phyloP scores from a whole-genome alignment of 2,113 vertebrate genomes.

The Tragelaphus imberbis region DNA sequence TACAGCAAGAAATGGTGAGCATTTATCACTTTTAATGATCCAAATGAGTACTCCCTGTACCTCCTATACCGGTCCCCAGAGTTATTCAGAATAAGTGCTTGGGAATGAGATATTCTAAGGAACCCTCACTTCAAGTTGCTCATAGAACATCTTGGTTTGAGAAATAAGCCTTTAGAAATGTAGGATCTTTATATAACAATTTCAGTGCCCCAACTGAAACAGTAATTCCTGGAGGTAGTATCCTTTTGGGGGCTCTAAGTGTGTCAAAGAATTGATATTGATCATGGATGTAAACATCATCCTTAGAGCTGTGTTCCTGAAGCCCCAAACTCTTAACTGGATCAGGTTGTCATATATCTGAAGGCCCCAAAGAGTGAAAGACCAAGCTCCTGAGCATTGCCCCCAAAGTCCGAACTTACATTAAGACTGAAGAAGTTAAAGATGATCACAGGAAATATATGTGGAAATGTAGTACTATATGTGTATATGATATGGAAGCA shows the following conservation, averaged over 20 bases:
- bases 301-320: background rate
- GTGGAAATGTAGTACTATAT: background rate
- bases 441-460: background rate
- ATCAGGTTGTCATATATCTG: background rate
- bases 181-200: background rate
- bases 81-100: background rate
- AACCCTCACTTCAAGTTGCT: background rate
- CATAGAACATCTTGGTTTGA: background rate
- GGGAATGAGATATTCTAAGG: background rate
- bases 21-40: constrained; percentile 41
- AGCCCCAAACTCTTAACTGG: background rate
- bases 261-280: background rate
- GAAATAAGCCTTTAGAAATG: constrained; percentile 1
- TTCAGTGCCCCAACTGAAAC: background rate
- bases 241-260: background rate
- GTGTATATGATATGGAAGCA: background rate
- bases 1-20: constrained; percentile 1
- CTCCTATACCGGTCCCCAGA: background rate
- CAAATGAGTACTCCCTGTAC: background rate
- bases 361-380: background rate
- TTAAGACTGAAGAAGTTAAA: background rate
- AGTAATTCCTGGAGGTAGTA: background rate
- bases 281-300: background rate
- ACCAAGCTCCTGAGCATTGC: background rate
- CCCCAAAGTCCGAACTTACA: background rate